Conservation (phyloP, 2,888 invertebrate genomes). For the Chaetogeoica ovagalla region DNA sequence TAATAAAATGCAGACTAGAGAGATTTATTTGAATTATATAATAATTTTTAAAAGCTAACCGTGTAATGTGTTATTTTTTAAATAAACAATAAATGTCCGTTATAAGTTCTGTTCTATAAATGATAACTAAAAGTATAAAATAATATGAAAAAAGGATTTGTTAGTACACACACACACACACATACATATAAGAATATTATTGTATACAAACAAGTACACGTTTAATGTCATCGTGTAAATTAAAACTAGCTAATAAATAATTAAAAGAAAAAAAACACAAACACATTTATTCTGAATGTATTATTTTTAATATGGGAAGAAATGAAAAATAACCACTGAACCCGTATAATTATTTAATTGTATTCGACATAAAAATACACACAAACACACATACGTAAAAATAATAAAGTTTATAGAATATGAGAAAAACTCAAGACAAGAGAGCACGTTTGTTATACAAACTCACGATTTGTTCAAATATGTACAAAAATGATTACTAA, state of each 20-base stretch:
- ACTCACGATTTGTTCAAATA: no score
- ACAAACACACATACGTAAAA: no score
- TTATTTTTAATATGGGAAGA: not conserved
- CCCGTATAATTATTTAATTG: no score
- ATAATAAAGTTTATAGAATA: no score
- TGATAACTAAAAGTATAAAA: not conserved
- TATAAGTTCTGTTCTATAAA: not conserved
- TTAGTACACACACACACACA: no score
- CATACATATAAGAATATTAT: not conserved
- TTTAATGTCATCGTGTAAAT: not conserved
- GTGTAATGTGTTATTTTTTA: not conserved
- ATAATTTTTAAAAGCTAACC: not conserved
- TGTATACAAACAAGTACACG: not conserved
- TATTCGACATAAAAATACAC: no score
- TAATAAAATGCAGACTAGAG: constrained; percentile 38
- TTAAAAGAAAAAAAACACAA: constrained; percentile 20
- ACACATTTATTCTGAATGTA: not conserved
- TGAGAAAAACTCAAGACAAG: no score
- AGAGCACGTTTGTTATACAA: no score
- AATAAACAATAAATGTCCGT: not conserved
- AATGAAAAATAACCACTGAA: not conserved
- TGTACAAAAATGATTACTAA: no score
- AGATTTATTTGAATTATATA: constrained; percentile 13
- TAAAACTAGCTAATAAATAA: constrained; percentile 2
- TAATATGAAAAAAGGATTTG: constrained; percentile 6